These are phyloP conservation scores for Intellagama lesueurii DNA, from an alignment of 2,797 vertebrate species.

Conservation along the genomic window DNA sequence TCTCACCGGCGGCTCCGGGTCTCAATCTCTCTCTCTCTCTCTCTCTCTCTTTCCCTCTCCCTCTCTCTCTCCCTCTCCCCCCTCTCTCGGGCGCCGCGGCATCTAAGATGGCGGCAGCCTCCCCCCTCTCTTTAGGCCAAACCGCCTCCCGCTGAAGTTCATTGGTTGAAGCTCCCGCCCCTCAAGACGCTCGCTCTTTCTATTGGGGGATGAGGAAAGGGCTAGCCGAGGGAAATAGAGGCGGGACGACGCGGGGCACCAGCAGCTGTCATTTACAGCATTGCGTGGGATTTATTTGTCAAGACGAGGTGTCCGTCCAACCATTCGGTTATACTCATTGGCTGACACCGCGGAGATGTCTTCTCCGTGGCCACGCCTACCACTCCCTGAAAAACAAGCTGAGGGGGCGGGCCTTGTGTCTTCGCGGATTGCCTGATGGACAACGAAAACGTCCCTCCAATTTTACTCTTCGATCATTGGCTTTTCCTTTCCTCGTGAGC, in stretches of 20 bases:
- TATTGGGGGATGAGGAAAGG: not conserved
- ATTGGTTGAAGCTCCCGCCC: constrained; percentile 56
- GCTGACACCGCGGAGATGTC: not conserved
- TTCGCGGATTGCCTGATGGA: not conserved
- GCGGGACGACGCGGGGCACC: constrained; percentile 29
- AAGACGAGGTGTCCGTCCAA: not conserved
- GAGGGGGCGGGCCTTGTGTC: not conserved
- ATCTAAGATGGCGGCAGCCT: constrained; percentile 77
- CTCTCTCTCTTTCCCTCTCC: constrained; percentile 37
- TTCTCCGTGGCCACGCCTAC: not conserved
- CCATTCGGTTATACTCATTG: not conserved
- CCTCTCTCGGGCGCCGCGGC: constrained; percentile 68
- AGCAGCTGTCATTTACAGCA: constrained; percentile 29
- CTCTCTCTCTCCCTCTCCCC: constrained; percentile 51
- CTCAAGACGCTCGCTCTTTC: not conserved
- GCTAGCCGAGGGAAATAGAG: not conserved
- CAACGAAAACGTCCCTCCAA: not conserved
- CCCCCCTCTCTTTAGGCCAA: constrained; percentile 42
- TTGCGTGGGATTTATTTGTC: not conserved
- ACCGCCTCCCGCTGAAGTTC: constrained; percentile 14
- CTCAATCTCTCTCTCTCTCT: constrained; percentile 25
- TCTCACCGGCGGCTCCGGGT: constrained; percentile 73
- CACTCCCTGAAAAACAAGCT: constrained; percentile 20
- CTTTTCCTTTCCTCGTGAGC: not conserved
- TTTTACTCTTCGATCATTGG: not conserved